Base-by-base conservation (phyloP, 2,113 vertebrate species). In the Dasypus novemcinctus region DNA sequence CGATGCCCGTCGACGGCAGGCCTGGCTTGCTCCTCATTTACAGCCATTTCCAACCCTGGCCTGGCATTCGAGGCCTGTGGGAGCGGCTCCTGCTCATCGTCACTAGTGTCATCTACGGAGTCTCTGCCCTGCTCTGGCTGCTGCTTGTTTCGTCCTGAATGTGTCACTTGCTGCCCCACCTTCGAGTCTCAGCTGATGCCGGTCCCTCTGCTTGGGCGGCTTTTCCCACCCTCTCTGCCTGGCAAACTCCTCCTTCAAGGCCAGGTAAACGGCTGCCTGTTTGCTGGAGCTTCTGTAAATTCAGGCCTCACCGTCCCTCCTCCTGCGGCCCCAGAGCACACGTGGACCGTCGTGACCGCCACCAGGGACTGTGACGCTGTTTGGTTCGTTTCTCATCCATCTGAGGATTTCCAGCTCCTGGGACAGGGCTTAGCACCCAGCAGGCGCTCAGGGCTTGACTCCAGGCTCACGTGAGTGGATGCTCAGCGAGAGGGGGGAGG, bases 391-490 rank as follows among this genome's bases (percentile, higher is more conserved):
- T 43, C 23, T 27, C 27, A 27, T 63, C 17, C 33, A 14, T 20
- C 27, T 27, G n/a, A 4, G 25, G 1, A 27, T 61, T 15, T 25
- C 4, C 31, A 59, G 72, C 12, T 25, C 13, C 79, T 7, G 10
- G 33, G n/a, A 31, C 23, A 20, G 63, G 8, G 36, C 59, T 36
- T 1, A 4, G 54, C 13, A 4, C 33, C 21, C 69, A 33, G 21
- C 57, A 63, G 49, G 33, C 13, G 31, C 14, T 54, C 7, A 23
- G 29, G 3, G 4, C 29, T 23, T 4, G 72, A 59, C 86, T 59
- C 3, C 0, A 1, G 23, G 54, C n/a, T 15, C 13, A 29, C 20
- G 11, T 0, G 4, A 18, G 21, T 0, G 29, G 43, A 25, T 2
- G 49, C 87, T 64, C 15, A n/a, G 54, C 49, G 33, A 33, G 82